Evolutionary conservation across 2,888 invertebrate genomes (phyloP), one percentile per base, ranked within the genome.

Genomic region (Nemotelus nigrinus): DNA sequence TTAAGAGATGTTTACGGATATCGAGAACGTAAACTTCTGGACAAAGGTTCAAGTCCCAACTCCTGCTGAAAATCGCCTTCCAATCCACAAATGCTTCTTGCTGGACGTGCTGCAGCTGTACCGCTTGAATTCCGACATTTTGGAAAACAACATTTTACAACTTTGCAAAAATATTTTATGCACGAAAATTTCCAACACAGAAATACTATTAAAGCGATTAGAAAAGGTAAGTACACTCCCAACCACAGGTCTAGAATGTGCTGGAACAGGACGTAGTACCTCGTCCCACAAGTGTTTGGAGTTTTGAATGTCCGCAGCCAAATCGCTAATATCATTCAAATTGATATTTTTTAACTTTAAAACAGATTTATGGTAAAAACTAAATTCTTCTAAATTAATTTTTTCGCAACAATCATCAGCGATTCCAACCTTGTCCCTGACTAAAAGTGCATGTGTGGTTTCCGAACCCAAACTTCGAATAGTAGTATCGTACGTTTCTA

Each of bases 401-500:
- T 41, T 64, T n/a, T 64, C 64, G 43, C 64, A 64, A 64, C 64
- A 64, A 6, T 64, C 64, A 64, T 64, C 25, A 3, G 44, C 44
- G 7, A 64, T 8, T 2, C 7, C 1, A 64, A 64, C 2, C 44
- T 64, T 64, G n/a, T 64, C 64, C 44, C 44, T 64, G 43, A n/a
- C 7, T 10, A 2, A 10, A 7, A 64, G 7, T 3, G 39, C 43
- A 2, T 2, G 8, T 47, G 7, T 2, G 6, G 7, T 44, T 3
- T 64, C 43, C 7, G n/a, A 2, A 8, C 64, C 64, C 6, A 43
- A 7, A 44, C 64, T 64, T 3, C 44, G 64, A 64, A 10, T n/a
- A 7, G 64, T 64, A 43, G 44, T 44, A n/a, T 64, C 64, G 44
- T 64, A 64, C 44, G 64, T 64, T 64, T 64, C 64, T 5, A 64